Percentiles rank a stretch among this genome's conserved stretches.
Conservation (phyloP, 1,140 invertebrate species). For the Solenopsis invicta region DNA sequence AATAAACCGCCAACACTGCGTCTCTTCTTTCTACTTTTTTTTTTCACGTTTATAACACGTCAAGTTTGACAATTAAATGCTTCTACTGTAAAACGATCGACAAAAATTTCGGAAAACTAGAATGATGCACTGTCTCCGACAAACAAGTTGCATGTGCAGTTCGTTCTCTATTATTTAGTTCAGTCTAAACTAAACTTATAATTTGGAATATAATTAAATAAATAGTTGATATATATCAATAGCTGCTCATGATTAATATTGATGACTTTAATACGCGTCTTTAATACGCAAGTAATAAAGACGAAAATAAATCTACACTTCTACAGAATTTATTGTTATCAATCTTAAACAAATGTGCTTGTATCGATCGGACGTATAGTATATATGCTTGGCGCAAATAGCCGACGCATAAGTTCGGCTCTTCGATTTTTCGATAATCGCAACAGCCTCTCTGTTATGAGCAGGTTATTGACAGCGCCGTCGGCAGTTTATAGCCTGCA, state of each 20-base stretch:
- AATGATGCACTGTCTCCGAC: neutral
- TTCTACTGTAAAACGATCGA: neutral
- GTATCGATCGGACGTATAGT: neutral
- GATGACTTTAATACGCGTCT: neutral
- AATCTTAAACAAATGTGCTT: neutral
- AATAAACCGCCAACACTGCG: conserved; percentile 37
- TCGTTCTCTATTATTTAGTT: neutral
- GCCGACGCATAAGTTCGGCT: neutral
- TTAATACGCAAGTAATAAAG: neutral
- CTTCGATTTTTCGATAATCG: conserved; percentile 54
- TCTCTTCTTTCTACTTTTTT: conserved; percentile 19
- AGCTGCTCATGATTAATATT: neutral
- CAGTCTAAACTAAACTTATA: neutral
- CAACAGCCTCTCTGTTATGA: conserved; percentile 45
- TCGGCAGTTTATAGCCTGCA: conserved; percentile 61
- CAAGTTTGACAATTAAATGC: neutral
- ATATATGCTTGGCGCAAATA: neutral
- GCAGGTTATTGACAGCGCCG: conserved; percentile 49
- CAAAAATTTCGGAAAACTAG: neutral
- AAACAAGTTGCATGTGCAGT: neutral
- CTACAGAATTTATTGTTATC: neutral
- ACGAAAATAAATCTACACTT: neutral
- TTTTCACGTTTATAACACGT: neutral
- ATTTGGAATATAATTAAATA: conserved; percentile 1
- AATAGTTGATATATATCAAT: conserved; percentile 10